Evolutionary conservation across 2,113 vertebrate species (phyloP), one percentile per base, ranked within the genome.

Genomic region (Aix galericulata): DNA sequence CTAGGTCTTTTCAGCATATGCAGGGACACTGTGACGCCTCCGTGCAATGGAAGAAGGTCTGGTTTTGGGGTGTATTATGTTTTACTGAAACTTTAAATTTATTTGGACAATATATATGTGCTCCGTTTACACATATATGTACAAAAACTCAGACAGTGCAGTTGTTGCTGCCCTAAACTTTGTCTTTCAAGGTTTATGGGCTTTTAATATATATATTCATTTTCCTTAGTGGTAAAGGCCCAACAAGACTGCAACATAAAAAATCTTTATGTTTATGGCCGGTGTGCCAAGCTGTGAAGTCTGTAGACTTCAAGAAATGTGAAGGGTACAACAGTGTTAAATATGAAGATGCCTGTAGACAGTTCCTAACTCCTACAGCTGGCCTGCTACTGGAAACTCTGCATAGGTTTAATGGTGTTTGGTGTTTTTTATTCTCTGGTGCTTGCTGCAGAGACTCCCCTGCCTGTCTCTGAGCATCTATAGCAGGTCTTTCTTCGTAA

Each of bases 1-100:
- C 92, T 88, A 53, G 64, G 83, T 88, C 92, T 95, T 97, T 96
- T 97, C 94, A 95, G 46, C 62, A 36, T 84, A 91, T 66, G 60
- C 69, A 88, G 88, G 80, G 80, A 68, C 17, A 75, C 23, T 44
- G 26, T 2, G 66, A 92, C 40, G 77, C 66, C 60, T 92, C 69
- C 50, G 8, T 2, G 20, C 3, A 10, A 22, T 48, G 48, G 76
- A 79, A 82, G 53, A 83, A 9, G 13, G 34, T 88, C 80, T 94
- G n/a, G 0, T 14, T 90, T 93, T 83, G 74, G 21, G 26, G 23
- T 11, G 6, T 25, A 44, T 7, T n/a, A 56, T 62, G 34, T 95
- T 95, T 90, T 59, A 40, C 17, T 52, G 42, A 82, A 80, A 58
- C 18, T 60, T 83, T 34, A 59, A 23, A n/a, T 59, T 13, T 66